Evolutionary conservation across 1,140 invertebrate species (phyloP).

Genomic region (Brachionus asplanchnoidis): DNA sequence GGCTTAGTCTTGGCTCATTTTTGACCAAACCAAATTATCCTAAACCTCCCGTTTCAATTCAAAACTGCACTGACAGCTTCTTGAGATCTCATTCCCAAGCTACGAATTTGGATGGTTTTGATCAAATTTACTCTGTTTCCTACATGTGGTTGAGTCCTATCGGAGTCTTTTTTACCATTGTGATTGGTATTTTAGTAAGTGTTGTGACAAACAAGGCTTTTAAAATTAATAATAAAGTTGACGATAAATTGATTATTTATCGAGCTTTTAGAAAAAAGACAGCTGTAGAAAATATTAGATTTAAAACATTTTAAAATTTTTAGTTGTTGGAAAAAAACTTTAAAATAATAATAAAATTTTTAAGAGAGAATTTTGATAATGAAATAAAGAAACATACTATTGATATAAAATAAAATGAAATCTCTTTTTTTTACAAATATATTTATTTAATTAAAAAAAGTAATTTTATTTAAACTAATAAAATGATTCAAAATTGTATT

Average conservation of each 20-base stretch:
- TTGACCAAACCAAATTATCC: slow-evolving; percentile 4
- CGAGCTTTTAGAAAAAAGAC: neutral
- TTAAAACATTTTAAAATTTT: too few species aligned
- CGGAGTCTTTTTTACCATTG: slow-evolving; percentile 62
- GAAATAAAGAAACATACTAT: too few species aligned
- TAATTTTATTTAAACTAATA: too few species aligned
- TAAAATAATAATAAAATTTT: too few species aligned
- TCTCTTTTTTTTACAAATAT: too few species aligned
- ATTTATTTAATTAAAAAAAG: too few species aligned
- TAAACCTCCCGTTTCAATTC: neutral
- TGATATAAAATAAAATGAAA: too few species aligned
- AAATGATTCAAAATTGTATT: too few species aligned
- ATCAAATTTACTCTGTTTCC: slow-evolving; percentile 67
- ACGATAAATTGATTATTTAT: slow-evolving; percentile 6
- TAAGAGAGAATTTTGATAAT: too few species aligned
- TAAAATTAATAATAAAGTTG: neutral
- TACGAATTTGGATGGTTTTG: slow-evolving; percentile 15
- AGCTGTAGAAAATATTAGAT: neutral
- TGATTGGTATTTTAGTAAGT: slow-evolving; percentile 69
- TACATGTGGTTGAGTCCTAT: slow-evolving; percentile 77
- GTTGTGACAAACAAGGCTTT: slow-evolving; percentile 61
- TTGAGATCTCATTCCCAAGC: neutral
- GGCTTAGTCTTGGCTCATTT: slow-evolving; percentile 15
- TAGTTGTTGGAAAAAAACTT: too few species aligned
- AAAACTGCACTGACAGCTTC: neutral